These are phyloP conservation scores for Pocillopora damicornis DNA, from an alignment of 64 coral and sea anemone genomes.

Conservation along the genomic window DNA sequence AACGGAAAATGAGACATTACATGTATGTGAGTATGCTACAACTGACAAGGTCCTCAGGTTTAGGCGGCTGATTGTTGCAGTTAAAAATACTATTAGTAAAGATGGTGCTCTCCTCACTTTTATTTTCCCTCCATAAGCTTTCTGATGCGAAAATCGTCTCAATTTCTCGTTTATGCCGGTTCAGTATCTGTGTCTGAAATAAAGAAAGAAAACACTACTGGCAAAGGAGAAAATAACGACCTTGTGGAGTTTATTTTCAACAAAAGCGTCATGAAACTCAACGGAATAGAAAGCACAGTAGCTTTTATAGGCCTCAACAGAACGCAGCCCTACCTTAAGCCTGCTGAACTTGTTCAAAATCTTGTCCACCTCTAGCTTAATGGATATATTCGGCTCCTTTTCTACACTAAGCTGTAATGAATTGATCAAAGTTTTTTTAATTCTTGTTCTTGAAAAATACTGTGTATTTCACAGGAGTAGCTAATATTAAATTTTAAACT, in stretches of 20 bases:
- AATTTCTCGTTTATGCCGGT: constrained; percentile 17
- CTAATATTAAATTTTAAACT: too few relatives aligned
- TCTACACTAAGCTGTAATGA: neutral
- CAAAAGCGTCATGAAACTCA: neutral
- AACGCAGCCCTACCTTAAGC: constrained; percentile 5
- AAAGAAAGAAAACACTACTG: neutral
- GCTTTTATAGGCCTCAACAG: too few relatives aligned
- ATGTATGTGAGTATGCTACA: too few relatives aligned
- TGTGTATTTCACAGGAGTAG: too few relatives aligned
- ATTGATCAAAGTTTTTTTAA: too few relatives aligned
- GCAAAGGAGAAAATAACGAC: neutral
- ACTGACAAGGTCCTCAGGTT: too few relatives aligned
- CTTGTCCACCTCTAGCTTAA: constrained; percentile 19
- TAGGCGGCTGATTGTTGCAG: too few relatives aligned
- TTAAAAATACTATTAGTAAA: neutral
- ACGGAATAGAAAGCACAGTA: neutral
- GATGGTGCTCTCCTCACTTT: neutral
- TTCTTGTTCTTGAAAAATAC: too few relatives aligned
- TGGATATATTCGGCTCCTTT: neutral
- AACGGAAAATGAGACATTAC: too few relatives aligned
- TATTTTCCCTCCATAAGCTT: neutral
- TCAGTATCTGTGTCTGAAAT: constrained; percentile 1
- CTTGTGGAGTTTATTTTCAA: neutral
- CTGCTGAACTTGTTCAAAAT: constrained; percentile 1
- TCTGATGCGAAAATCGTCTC: constrained; percentile 1